Evolutionary conservation across 2,888 invertebrate genomes (phyloP).

Genomic region (Aspidiotus rigidus): DNA sequence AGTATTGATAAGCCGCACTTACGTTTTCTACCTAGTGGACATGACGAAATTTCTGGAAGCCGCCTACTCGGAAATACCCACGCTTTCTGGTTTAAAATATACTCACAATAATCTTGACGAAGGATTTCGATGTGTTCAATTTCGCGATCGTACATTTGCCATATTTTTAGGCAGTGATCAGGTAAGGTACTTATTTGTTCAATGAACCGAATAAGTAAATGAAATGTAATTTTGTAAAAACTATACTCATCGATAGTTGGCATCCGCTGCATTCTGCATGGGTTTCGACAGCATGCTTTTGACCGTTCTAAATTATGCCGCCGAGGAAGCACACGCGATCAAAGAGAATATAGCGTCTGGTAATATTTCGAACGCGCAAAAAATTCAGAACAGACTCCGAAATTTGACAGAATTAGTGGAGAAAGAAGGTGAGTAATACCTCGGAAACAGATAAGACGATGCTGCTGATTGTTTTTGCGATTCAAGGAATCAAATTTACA

Average conservation of each 20-base stretch:
- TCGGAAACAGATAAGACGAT: too few species aligned
- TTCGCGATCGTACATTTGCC: slow-evolving; percentile 38
- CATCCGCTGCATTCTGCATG: slow-evolving; percentile 56
- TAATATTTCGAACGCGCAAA: slow-evolving; percentile 46
- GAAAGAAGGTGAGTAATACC: slow-evolving; percentile 5
- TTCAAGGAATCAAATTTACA: neutral
- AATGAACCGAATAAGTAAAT: neutral
- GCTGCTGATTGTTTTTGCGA: too few species aligned
- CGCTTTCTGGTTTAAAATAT: slow-evolving; percentile 73
- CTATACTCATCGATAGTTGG: slow-evolving; percentile 49
- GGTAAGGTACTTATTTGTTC: slow-evolving; percentile 44
- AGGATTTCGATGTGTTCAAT: slow-evolving; percentile 48
- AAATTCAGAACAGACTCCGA: slow-evolving; percentile 44
- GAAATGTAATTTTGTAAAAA: neutral
- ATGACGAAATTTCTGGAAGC: slow-evolving; percentile 60
- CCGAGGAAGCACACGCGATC: slow-evolving; percentile 52
- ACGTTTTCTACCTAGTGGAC: slow-evolving; percentile 50
- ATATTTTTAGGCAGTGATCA: slow-evolving; percentile 48
- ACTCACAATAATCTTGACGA: slow-evolving; percentile 64
- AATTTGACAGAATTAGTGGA: slow-evolving; percentile 4
- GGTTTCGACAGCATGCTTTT: slow-evolving; percentile 66
- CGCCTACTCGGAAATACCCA: slow-evolving; percentile 56
- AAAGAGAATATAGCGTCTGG: slow-evolving; percentile 48
- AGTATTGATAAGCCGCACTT: neutral
- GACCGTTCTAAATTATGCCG: slow-evolving; percentile 59